A percentile compares a stretch with the other conserved stretches of the same genome.
phyloP scores from a whole-genome alignment of 2,888 invertebrate genomes.

The Stictocephala bisonia region DNA sequence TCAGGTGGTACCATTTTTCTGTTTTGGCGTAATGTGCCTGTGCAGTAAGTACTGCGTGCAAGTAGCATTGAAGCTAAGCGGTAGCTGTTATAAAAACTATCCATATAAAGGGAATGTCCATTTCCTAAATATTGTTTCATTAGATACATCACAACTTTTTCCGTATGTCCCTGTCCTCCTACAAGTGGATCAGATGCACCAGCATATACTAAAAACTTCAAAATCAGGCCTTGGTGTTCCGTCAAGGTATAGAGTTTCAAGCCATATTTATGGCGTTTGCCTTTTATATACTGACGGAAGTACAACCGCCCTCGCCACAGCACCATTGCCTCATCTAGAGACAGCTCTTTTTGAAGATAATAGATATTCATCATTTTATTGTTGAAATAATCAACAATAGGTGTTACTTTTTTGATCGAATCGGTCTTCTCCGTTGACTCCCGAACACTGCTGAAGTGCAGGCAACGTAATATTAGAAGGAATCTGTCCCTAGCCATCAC shows the following conservation, averaged over 20 bases:
- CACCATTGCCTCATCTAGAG: not conserved
- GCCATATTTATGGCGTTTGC: too few relatives aligned
- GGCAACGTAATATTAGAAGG: not conserved
- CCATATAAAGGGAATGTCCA: not conserved
- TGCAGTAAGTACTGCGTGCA: not conserved
- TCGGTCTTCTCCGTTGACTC: not conserved
- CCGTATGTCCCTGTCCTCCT: not conserved
- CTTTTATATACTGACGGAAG: conserved; percentile 11
- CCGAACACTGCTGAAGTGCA: not conserved
- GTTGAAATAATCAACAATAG: conserved; percentile 1
- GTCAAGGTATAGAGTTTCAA: too few relatives aligned
- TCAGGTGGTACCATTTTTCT: not conserved
- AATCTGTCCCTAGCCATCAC: conserved; percentile 1
- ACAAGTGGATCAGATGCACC: not conserved
- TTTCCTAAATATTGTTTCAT: not conserved
- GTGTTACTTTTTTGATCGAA: not conserved
- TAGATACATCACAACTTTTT: not conserved
- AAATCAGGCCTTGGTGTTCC: too few relatives aligned
- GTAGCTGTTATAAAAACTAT: conserved; percentile 9
- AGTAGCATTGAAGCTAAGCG: not conserved
- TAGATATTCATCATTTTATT: not conserved
- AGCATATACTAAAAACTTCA: not conserved
- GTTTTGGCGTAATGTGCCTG: not conserved
- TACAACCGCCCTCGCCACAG: not conserved
- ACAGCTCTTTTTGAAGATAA: not conserved